A percentile compares a stretch with the other conserved stretches of the same genome.
Evolutionary conservation across 2,113 vertebrate species (phyloP).

Genomic region (Capreolus pygargus): DNA sequence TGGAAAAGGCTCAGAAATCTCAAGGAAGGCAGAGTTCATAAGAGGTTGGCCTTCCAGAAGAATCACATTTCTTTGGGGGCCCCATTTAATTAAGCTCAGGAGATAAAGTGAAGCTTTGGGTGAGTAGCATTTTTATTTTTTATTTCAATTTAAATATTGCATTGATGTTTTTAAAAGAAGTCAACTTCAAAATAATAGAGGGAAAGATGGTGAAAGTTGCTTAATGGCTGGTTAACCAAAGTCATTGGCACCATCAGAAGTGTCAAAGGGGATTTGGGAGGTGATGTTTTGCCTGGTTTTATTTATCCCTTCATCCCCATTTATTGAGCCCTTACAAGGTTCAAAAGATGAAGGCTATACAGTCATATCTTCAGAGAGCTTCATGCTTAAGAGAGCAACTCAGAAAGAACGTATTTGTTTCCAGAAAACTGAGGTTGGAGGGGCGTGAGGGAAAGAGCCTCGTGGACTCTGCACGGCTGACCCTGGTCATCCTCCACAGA

Average conservation of each 20-base stretch:
- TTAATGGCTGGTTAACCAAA: neutral
- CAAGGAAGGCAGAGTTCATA: neutral
- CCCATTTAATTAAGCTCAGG: neutral
- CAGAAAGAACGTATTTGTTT: neutral
- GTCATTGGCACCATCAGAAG: neutral
- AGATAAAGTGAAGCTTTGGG: neutral
- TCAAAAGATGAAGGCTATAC: neutral
- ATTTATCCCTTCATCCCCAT: neutral
- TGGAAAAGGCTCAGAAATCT: neutral
- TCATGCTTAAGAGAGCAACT: neutral
- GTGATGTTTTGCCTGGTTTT: neutral
- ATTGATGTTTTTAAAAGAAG: neutral
- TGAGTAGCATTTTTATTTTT: neutral
- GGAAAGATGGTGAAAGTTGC: neutral
- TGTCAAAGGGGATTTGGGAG: neutral
- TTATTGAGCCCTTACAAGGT: neutral
- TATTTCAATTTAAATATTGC: slow-evolving; percentile 5
- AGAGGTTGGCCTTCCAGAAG: neutral
- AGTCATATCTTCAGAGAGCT: neutral
- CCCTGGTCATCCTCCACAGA: fast-evolving
- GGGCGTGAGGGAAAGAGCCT: neutral
- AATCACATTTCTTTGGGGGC: neutral
- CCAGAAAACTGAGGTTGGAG: neutral
- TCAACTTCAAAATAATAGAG: neutral
- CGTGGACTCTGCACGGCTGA: neutral